Base-by-base conservation (phyloP, 2,888 invertebrate species). In the Rhyacophila evoluta region DNA sequence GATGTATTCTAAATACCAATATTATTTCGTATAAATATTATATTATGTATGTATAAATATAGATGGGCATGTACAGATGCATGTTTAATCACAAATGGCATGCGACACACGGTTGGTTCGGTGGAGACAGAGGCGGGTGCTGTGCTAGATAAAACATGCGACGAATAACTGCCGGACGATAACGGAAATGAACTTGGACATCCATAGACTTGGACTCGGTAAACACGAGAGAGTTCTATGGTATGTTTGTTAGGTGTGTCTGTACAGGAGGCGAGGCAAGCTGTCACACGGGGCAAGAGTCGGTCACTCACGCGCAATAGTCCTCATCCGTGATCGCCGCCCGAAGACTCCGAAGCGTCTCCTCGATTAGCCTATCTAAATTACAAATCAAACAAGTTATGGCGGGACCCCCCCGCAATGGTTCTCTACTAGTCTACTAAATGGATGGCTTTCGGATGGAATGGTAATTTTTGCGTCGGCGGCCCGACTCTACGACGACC, bases 201-300 rank as follows among this genome's bases (percentile, higher is more conserved):
- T 55, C 55, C 55, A 19, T 19, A 39, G 39, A 39, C 39, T 39
- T 19, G 55, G 19, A 55, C 29, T 33, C 29, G 2, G 29, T 33
- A 6, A 19, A 19, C 19, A 19, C 15, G 55, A 25, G 55, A 19
- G 55, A 55, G 55, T 19, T 55, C 74, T 69, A 80, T 19, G 55
- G 19, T 55, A 55, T 55, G 55, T 19, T 55, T 70, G 74, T 76
- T 70, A 74, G 77, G 78, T 77, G 78, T 71, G 72, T 79, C 28
- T 39, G 15, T 83, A 83, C 83, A 83, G 83, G 82, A 83, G 85
- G 85, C 86, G 84, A 86, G 85, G 79, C 83, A 83, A 79, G 87
- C 87, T 87, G 85, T 88, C 87, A 87, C 87, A 85, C 85, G 84
- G 83, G 41, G 39, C 41, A 68, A 71, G 73, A 86, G 87, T 86